These are phyloP conservation scores for Dryocosmus kuriphilus DNA, from an alignment of 2,888 invertebrate genomes.

Conservation along the genomic window DNA sequence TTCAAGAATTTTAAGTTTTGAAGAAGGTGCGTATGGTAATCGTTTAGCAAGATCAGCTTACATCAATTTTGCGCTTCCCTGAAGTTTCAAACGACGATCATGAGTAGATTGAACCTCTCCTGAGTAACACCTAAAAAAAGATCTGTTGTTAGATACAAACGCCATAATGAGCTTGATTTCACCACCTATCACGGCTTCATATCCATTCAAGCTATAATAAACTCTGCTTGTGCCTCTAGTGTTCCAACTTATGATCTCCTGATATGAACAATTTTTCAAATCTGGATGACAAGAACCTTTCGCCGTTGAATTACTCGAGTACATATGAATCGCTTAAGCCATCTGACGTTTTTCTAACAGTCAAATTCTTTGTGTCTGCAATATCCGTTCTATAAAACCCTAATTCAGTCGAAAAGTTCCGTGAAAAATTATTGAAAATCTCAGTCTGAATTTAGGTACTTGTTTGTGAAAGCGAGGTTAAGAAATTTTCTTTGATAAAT, in stretches of 20 bases:
- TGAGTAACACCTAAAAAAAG: slow-evolving; percentile 42
- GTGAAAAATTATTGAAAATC: too few species aligned
- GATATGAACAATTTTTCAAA: too few species aligned
- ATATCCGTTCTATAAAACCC: too few species aligned
- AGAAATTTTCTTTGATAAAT: too few species aligned
- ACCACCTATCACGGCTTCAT: slow-evolving; percentile 39
- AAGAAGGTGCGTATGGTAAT: slow-evolving; percentile 22
- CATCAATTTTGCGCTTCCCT: slow-evolving; percentile 46
- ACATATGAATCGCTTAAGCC: too few species aligned
- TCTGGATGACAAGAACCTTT: too few species aligned
- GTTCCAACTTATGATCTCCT: neutral
- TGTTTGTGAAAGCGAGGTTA: too few species aligned
- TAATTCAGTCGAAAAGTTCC: too few species aligned
- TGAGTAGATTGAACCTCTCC: slow-evolving; percentile 17
- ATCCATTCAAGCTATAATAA: slow-evolving; percentile 43
- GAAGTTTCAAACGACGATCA: slow-evolving; percentile 45
- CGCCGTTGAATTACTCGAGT: too few species aligned
- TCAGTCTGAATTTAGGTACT: too few species aligned
- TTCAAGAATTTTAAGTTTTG: slow-evolving; percentile 41
- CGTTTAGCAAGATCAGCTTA: slow-evolving; percentile 42
- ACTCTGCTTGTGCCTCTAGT: neutral
- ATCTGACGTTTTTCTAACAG: too few species aligned
- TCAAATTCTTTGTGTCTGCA: too few species aligned
- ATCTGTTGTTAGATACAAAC: slow-evolving; percentile 44
- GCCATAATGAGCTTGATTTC: slow-evolving; percentile 40